These are phyloP conservation scores for Carabus problematicus DNA, from an alignment of 2,888 invertebrate genomes.

Conservation along the genomic window DNA sequence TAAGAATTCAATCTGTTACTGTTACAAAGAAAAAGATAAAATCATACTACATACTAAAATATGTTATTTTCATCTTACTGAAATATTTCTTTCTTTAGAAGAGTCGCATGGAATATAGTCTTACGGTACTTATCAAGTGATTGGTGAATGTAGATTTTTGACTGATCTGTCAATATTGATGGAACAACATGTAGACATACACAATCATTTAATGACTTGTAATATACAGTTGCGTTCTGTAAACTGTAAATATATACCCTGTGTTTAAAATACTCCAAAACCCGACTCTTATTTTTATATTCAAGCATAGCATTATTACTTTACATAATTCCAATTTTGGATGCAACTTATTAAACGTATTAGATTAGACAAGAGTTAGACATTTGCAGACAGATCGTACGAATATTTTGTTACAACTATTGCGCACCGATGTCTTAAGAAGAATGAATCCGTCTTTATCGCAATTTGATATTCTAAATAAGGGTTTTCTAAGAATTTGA, in stretches of 20 bases:
- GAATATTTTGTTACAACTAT: not conserved
- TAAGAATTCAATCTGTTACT: no score
- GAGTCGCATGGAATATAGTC: no score
- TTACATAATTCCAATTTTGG: conserved; percentile 11
- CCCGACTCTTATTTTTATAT: conserved; percentile 35
- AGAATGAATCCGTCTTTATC: not conserved
- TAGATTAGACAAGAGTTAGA: conserved; percentile 22
- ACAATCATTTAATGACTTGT: not conserved
- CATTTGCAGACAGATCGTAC: conserved; percentile 3
- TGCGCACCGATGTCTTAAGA: not conserved
- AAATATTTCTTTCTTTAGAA: no score
- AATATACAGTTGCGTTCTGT: conserved; percentile 19
- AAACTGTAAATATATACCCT: conserved; percentile 22
- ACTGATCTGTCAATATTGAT: no score
- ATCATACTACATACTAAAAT: no score
- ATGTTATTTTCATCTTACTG: no score
- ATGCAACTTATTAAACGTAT: conserved; percentile 28
- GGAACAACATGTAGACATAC: conserved; percentile 18
- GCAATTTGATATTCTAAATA: no score
- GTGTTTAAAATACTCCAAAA: conserved; percentile 22
- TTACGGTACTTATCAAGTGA: no score
- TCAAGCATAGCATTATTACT: conserved; percentile 26
- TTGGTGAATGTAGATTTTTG: no score
- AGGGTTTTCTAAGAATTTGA: no score
- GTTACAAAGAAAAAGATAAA: no score